Base-by-base conservation (phyloP, 2,888 invertebrate genomes). In the Apamea sordens region DNA sequence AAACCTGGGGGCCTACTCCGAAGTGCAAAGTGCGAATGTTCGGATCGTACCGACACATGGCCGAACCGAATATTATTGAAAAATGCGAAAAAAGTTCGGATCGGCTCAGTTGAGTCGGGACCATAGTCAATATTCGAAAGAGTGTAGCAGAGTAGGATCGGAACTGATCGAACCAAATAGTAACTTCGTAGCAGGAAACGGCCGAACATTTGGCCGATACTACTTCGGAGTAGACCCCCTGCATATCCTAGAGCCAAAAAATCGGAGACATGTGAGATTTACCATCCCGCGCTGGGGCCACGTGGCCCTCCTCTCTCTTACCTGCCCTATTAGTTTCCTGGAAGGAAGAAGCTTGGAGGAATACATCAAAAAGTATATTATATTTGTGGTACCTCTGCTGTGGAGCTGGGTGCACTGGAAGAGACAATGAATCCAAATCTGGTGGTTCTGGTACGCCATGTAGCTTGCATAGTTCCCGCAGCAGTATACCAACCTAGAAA, bases 371-470 rank as follows among this genome's bases (percentile, higher is more conserved):
- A 21, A n/a, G n/a, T 21, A 21, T 21, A 13, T 18, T 13, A 74
- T 44, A 76, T 41, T 41, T 32, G 53, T 32, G 21, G 15, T 47
- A 81, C 97, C 97, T 96, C 80, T 93, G 95, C 81, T 96, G 96
- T 79, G 96, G 96, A 80, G 93, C 94, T 68, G 94, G 95, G 79
- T 97, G 95, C 86, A 96, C 94, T 76, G 98, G 98, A 95, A 98
- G 97, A 91, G 98, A 97, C 89, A 99, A 96, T 89, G 98, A 97
- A 93, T 98, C 98, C 92, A 99, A 97, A 94, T 99, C 99, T 88
- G 98, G 98, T 79, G 99, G 99, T 95, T 99, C 98, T 82, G 99
- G 98, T 89, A 99, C 98, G 92, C 98, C 98, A 95, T 99, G 99
- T 94, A 99, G 97, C 94, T 98, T 98, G 97, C 99, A 99, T 93